Percentiles rank a stretch among this genome's conserved stretches.
These are phyloP conservation scores for Campylomormyrus tamandua DNA, from an alignment of 2,113 vertebrate genomes.

Conservation along the genomic window DNA sequence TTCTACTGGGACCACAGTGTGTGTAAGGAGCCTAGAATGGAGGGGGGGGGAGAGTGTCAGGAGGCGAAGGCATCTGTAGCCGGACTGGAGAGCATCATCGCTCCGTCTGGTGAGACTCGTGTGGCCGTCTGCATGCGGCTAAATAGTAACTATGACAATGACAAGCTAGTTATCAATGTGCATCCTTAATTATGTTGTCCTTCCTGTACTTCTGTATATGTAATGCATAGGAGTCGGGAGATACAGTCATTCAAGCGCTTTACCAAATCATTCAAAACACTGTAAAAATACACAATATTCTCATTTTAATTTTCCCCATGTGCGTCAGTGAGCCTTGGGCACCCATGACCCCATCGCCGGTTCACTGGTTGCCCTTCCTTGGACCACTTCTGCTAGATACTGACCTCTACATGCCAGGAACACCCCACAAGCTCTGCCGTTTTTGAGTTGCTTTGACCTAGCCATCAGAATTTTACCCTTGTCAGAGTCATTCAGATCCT, in stretches of 20 bases:
- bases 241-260: too few relatives aligned
- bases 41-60: slow-evolving; percentile 61
- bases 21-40: slow-evolving; percentile 54
- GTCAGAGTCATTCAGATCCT: neutral
- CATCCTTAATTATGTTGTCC: too few relatives aligned
- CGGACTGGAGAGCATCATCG: slow-evolving; percentile 29
- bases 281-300: too few relatives aligned
- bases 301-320: neutral
- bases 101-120: too few relatives aligned
- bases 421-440: neutral
- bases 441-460: neutral
- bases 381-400: neutral
- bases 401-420: neutral
- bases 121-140: too few relatives aligned
- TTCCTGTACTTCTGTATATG: too few relatives aligned
- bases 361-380: slow-evolving; percentile 68
- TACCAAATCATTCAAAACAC: too few relatives aligned
- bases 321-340: neutral
- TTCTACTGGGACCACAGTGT: slow-evolving; percentile 82
- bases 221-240: too few relatives aligned
- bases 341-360: neutral
- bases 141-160: too few relatives aligned
- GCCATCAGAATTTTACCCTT: neutral
- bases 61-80: slow-evolving; percentile 35
- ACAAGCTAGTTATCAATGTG: too few relatives aligned